A percentile compares a stretch with the other conserved stretches of the same genome.
Evolutionary conservation across 2,888 invertebrate genomes (phyloP).

Genomic region (Andrena bucephala): DNA sequence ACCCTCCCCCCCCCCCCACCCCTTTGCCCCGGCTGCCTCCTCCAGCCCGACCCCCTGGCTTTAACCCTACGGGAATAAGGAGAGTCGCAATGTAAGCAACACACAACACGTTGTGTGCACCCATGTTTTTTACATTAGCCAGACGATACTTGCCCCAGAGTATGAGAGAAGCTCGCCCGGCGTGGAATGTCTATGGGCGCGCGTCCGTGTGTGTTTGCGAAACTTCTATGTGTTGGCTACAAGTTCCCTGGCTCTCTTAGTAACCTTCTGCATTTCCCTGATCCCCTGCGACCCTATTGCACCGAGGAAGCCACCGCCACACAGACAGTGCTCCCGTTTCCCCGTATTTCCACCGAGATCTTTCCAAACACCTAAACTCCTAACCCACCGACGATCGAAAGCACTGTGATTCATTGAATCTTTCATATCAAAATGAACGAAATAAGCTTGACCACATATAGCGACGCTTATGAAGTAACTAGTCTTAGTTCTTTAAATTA

Average conservation of each 20-base stretch:
- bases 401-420: background rate
- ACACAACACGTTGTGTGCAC: constrained; percentile 74
- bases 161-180: constrained; percentile 68
- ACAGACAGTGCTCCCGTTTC: constrained; percentile 18
- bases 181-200: constrained; percentile 67
- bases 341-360: constrained; percentile 1
- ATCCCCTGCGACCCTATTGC: constrained; percentile 62
- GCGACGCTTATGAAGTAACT: too few species aligned
- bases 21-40: constrained; percentile 23
- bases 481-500: too few species aligned
- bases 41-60: constrained; percentile 54
- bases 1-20: background rate
- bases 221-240: constrained; percentile 54
- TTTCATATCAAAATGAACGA: too few species aligned
- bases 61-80: constrained; percentile 76
- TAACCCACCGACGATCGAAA: background rate
- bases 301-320: constrained; percentile 29
- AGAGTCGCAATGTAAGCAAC: constrained; percentile 80
- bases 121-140: constrained; percentile 84
- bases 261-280: constrained; percentile 60
- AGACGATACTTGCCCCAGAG: constrained; percentile 81
- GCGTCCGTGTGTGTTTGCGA: constrained; percentile 63
- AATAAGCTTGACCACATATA: too few species aligned
- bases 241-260: constrained; percentile 65
- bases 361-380: background rate